These are phyloP conservation scores for Caenorhabditis plicata DNA, from an alignment of 2,888 invertebrate species.

Conservation along the genomic window DNA sequence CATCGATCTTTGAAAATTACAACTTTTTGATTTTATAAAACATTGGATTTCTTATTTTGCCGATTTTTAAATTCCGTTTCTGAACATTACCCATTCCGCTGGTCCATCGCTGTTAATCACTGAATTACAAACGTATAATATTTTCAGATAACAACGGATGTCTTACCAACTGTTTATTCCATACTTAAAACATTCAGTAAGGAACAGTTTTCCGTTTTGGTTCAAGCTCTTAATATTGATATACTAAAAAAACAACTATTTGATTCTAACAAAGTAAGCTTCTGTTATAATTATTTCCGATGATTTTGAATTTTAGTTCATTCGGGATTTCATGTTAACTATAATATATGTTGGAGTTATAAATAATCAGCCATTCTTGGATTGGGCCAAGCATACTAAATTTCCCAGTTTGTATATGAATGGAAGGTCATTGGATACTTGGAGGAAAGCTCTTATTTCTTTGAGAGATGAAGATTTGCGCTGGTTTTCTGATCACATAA, in stretches of 20 bases:
- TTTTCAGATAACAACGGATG: slow-evolving; percentile 17
- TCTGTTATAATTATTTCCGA: not conserved
- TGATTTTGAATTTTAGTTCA: slow-evolving; percentile 35
- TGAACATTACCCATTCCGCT: too few species aligned
- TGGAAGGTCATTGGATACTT: slow-evolving; percentile 3
- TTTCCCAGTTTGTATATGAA: slow-evolving; percentile 19
- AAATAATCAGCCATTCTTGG: slow-evolving; percentile 22
- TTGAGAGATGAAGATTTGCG: slow-evolving; percentile 11
- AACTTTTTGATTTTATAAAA: too few species aligned
- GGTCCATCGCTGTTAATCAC: not conserved
- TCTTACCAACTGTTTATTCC: slow-evolving; percentile 10
- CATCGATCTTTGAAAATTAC: too few species aligned
- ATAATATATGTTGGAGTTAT: slow-evolving; percentile 30
- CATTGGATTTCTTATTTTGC: too few species aligned
- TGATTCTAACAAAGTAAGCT: slow-evolving; percentile 18
- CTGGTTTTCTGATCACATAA: slow-evolving; percentile 17
- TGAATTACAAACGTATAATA: not conserved
- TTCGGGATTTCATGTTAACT: slow-evolving; percentile 40
- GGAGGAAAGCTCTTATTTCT: slow-evolving; percentile 19
- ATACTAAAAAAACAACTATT: slow-evolving; percentile 13
- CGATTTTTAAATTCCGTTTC: too few species aligned
- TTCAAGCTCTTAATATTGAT: slow-evolving; percentile 20
- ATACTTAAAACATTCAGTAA: slow-evolving; percentile 12
- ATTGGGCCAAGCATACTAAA: slow-evolving; percentile 15
- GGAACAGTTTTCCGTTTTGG: slow-evolving; percentile 21